phyloP scores from a whole-genome alignment of 1,140 invertebrate genomes.

The Cyclina sinensis region DNA sequence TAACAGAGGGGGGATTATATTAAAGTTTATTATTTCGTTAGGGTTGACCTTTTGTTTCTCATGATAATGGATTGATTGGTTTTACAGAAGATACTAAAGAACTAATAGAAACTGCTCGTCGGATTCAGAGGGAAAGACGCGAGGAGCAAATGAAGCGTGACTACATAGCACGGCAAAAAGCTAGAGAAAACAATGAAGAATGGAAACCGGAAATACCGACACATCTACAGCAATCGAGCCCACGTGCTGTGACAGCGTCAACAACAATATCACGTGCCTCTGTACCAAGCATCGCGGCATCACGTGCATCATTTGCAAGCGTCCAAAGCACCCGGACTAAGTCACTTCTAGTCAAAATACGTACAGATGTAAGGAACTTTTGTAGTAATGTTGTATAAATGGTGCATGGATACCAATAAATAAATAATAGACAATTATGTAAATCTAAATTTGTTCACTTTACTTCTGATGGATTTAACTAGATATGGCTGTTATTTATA shows the following conservation, averaged over 20 bases:
- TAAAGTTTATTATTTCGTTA: no score
- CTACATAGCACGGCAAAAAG: conserved; percentile 24
- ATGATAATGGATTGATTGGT: no score
- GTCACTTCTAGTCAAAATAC: conserved; percentile 65
- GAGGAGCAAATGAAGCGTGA: conserved; percentile 64
- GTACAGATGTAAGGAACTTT: conserved; percentile 54
- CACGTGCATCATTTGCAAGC: conserved; percentile 55
- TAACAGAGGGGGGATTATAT: no score
- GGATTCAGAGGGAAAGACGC: conserved; percentile 59
- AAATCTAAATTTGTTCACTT: no score
- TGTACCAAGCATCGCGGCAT: conserved; percentile 43
- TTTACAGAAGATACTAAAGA: conserved; percentile 62
- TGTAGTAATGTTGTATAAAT: no score
- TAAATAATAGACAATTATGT: no score
- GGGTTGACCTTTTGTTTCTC: no score
- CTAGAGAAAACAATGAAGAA: conserved; percentile 51
- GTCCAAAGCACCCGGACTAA: conserved; percentile 62
- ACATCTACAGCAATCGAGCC: background rate
- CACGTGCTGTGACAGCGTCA: conserved; percentile 34
- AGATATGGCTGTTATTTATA: no score
- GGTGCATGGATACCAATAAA: no score
- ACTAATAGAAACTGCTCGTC: conserved; percentile 53
- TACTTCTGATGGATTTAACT: no score
- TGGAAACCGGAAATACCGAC: conserved; percentile 39
- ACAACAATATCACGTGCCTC: conserved; percentile 42